phyloP scores from a whole-genome alignment of 1,140 invertebrate species.

The Dendroctonus valens region DNA sequence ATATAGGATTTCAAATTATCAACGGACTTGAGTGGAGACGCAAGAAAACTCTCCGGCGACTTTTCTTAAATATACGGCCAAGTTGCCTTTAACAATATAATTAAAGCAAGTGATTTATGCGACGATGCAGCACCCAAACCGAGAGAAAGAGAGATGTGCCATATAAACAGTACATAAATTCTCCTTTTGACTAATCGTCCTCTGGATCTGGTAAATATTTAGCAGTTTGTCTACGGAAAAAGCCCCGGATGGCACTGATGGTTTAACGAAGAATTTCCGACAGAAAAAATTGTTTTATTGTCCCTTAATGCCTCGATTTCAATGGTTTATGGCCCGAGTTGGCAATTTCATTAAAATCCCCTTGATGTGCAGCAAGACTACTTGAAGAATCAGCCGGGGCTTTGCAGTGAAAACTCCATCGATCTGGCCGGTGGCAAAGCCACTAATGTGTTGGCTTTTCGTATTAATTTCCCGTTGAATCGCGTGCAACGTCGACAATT shows the following conservation, averaged over 20 bases:
- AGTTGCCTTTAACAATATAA: slow-evolving; percentile 26
- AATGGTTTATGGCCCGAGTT: too few relatives aligned
- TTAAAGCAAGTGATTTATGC: slow-evolving; percentile 25
- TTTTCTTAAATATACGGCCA: slow-evolving; percentile 24
- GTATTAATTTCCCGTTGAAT: slow-evolving; percentile 18
- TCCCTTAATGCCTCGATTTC: too few relatives aligned
- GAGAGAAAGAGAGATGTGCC: slow-evolving; percentile 4
- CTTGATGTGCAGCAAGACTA: too few relatives aligned
- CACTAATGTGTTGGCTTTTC: slow-evolving; percentile 24
- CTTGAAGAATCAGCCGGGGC: too few relatives aligned
- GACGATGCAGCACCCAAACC: slow-evolving; percentile 15
- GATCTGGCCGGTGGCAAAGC: not conserved
- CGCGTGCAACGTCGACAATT: slow-evolving; percentile 20
- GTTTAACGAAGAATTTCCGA: too few relatives aligned
- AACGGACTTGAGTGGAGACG: not conserved
- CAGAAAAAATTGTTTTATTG: too few relatives aligned
- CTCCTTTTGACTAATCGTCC: slow-evolving; percentile 20
- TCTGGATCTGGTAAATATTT: slow-evolving; percentile 20
- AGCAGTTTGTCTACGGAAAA: slow-evolving; percentile 7
- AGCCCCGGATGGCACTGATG: not conserved
- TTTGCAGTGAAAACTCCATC: too few relatives aligned
- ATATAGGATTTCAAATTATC: not conserved
- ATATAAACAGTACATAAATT: slow-evolving; percentile 27
- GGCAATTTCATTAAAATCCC: too few relatives aligned
- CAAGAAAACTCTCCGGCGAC: slow-evolving; percentile 16